These are phyloP conservation scores for Cyclina sinensis DNA, from an alignment of 1,140 invertebrate species.

Conservation along the genomic window DNA sequence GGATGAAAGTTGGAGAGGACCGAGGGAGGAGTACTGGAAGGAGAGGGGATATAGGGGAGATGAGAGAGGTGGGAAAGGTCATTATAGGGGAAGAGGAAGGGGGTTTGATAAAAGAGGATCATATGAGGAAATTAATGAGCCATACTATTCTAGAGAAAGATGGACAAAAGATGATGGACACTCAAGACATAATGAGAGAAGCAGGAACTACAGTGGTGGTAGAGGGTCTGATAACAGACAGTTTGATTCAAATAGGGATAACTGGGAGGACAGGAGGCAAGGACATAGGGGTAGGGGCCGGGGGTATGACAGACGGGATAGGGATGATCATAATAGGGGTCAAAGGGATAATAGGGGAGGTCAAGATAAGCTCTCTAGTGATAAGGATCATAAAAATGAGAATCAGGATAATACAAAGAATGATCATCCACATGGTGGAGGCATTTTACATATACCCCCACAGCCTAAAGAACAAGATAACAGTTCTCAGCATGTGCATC, in stretches of 20 bases:
- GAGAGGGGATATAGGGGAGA: conserved; percentile 24
- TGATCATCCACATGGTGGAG: conserved; percentile 40
- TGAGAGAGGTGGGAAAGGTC: conserved; percentile 11
- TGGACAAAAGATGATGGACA: conserved; percentile 29
- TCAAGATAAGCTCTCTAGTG: conserved; percentile 12
- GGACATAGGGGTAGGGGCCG: conserved; percentile 26
- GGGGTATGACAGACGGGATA: conserved; percentile 26
- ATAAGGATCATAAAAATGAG: background rate
- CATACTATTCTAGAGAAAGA: conserved; percentile 44
- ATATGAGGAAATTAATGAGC: conserved; percentile 36
- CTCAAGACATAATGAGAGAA: conserved; percentile 15
- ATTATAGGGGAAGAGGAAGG: conserved; percentile 25
- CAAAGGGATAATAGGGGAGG: conserved; percentile 37
- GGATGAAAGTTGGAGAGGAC: conserved; percentile 22
- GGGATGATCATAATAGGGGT: conserved; percentile 30
- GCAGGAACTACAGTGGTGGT: conserved; percentile 16
- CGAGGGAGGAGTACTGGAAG: conserved; percentile 18
- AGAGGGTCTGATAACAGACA: conserved; percentile 23
- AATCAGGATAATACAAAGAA: background rate
- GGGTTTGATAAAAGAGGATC: conserved; percentile 44
- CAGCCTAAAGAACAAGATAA: conserved; percentile 11
- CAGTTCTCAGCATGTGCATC: background rate
- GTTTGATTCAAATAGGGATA: conserved; percentile 17
- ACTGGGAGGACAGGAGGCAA: background rate
- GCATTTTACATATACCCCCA: conserved; percentile 56